Evolutionary conservation across 1,140 invertebrate species (phyloP), one percentile per base, ranked within the genome.

Genomic region (Drosophila mauritiana): DNA sequence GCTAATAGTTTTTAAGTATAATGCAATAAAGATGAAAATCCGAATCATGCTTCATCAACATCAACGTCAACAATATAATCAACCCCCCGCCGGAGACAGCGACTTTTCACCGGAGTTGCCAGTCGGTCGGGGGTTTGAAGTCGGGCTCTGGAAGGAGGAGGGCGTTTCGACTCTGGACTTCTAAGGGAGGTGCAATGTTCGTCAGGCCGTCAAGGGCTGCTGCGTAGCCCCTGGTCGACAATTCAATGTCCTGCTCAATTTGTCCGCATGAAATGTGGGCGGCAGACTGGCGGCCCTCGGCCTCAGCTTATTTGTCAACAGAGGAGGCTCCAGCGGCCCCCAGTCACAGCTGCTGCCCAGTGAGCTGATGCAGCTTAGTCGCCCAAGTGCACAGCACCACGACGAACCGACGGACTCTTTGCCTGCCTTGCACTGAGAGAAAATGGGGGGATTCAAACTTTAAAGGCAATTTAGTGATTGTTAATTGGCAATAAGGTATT

Each of bases 41-140:
- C 73, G 85, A 89, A 89, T 89, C 85, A 88, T 90, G 85, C 85
- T 89, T 90, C 85, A 90, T 89, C 84, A 89, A 89, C 84, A 78
- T 89, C 85, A 90, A 90, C 85, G 85, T 90, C 85, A 89, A 90
- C 85, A 89, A 78, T 85, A 90, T 89, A 90, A 90, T 85, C 85
- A 85, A 74, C 56, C 79, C 78, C 70, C 69, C 79, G 64, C 54
- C 74, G 17, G 57, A 37, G 55, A 52, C 46, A 46, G 62, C 65
- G 65, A 69, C 61, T 69, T 67, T 54, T 67, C 62, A 45, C 31
- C 39, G 61, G 48, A 54, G 61, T 45, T 65, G 61, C 52, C 11
- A 61, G 62, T 43, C 11, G 52, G 20, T 11, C 3, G 42, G 27
- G 27, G 39, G 45, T 42, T 42, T 1, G 25, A 27, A 31, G 40